Conservation (phyloP, 2,797 vertebrate genomes). For the Mico argentatus region DNA sequence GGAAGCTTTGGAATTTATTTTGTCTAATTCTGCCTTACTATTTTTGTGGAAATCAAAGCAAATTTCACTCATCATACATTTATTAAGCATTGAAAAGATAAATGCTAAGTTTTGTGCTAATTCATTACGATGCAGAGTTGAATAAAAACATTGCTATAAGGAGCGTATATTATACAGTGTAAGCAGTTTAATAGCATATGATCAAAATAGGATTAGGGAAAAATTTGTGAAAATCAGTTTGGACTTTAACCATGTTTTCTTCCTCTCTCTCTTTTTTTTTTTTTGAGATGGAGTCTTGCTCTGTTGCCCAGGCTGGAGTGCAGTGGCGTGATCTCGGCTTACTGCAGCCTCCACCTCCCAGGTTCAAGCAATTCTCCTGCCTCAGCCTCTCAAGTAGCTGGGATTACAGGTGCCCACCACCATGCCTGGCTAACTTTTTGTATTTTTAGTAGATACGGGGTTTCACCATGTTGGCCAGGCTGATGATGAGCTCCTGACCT, state of each 20-base stretch:
- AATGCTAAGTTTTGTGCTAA: not conserved
- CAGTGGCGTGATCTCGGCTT: too few species aligned
- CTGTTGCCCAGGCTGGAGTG: too few species aligned
- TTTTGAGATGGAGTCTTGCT: too few species aligned
- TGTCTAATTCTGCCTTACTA: not conserved
- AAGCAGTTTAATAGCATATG: not conserved
- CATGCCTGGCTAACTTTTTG: too few species aligned
- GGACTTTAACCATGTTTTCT: not conserved
- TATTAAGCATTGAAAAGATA: not conserved
- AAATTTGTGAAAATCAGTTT: not conserved
- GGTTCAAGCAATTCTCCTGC: too few species aligned
- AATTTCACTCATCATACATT: not conserved
- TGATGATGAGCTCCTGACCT: too few species aligned
- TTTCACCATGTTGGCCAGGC: too few species aligned
- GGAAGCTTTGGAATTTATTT: not conserved
- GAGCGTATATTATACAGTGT: not conserved
- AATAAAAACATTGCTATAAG: not conserved
- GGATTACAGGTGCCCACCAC: too few species aligned
- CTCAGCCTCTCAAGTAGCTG: too few species aligned
- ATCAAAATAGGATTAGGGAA: not conserved
- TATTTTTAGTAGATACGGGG: too few species aligned
- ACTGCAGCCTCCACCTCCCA: too few species aligned
- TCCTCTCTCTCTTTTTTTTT: too few species aligned
- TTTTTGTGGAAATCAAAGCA: slow-evolving; percentile 23
- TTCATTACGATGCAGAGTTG: not conserved